Evolutionary conservation across 2,888 invertebrate species (phyloP).

Genomic region (Eristalis arbustorum): DNA sequence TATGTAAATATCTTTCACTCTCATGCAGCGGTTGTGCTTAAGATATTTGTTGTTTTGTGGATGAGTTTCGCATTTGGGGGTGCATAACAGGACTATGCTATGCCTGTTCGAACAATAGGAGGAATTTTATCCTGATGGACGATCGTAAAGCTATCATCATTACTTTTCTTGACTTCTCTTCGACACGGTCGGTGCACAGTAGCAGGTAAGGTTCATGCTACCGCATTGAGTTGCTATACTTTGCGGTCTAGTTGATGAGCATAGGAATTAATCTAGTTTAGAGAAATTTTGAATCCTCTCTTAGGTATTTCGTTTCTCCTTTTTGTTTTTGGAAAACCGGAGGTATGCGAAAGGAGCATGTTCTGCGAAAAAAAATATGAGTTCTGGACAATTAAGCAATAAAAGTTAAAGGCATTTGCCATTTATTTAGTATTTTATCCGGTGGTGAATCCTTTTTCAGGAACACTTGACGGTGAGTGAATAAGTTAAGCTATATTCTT

Average conservation of each 20-base stretch:
- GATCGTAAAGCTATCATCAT: conserved; percentile 69
- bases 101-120: conserved; percentile 29
- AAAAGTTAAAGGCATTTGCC: conserved; percentile 21
- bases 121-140: conserved; percentile 63
- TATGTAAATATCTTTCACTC: not conserved
- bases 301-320: not conserved
- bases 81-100: not conserved
- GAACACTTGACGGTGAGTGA: not conserved
- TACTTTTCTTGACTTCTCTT: conserved; percentile 61
- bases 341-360: not conserved
- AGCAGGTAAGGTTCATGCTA: conserved; percentile 12
- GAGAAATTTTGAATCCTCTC: conserved; percentile 26
- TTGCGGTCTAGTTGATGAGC: conserved; percentile 11
- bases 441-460: not conserved
- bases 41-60: conserved; percentile 35
- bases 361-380: conserved; percentile 37
- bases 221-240: not conserved
- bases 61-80: conserved; percentile 16
- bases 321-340: not conserved
- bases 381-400: conserved; percentile 46
- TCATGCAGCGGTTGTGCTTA: not conserved
- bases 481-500: not conserved
- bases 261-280: conserved; percentile 59
- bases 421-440: conserved; percentile 8
- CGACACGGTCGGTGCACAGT: conserved; percentile 13